A percentile compares a stretch with the other conserved stretches of the same genome.
phyloP scores from a whole-genome alignment of 2,888 invertebrate species.

The Litoditis marina region DNA sequence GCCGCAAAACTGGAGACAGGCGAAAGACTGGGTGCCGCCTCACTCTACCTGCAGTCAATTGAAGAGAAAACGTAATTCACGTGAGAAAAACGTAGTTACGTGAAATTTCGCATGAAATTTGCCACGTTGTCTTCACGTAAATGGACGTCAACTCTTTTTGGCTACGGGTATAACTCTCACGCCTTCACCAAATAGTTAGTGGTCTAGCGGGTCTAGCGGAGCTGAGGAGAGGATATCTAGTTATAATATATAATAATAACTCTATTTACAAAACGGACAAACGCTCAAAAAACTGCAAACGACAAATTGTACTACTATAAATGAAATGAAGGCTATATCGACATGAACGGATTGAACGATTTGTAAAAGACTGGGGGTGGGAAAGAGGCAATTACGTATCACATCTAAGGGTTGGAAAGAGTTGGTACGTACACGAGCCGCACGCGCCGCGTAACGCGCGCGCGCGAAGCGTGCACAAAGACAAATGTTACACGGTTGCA shows the following conservation, averaged over 20 bases:
- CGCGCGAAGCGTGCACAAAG: conserved; percentile 6
- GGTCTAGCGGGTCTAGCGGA: conserved; percentile 19
- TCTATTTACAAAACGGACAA: too few species aligned
- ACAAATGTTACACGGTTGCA: neutral
- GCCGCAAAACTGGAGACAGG: neutral
- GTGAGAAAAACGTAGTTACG: conserved; percentile 2
- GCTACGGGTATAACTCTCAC: too few species aligned
- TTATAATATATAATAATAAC: conserved; percentile 16
- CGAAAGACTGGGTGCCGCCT: conserved; percentile 7
- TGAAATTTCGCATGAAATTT: too few species aligned
- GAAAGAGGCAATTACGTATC: conserved; percentile 17
- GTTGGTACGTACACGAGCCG: neutral
- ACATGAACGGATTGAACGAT: too few species aligned
- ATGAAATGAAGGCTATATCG: neutral
- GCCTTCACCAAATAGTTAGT: conserved; percentile 14
- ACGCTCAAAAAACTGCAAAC: neutral
- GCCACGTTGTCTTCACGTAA: too few species aligned
- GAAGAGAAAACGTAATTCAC: neutral
- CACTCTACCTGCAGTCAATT: neutral
- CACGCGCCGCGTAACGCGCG: neutral
- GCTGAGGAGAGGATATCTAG: conserved; percentile 14
- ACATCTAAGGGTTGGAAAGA: conserved; percentile 17
- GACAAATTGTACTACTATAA: neutral
- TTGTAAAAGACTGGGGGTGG: conserved; percentile 17
- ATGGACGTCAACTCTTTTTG: too few species aligned